Conservation (phyloP, 1,140 invertebrate genomes). For the Megathymus violae region DNA sequence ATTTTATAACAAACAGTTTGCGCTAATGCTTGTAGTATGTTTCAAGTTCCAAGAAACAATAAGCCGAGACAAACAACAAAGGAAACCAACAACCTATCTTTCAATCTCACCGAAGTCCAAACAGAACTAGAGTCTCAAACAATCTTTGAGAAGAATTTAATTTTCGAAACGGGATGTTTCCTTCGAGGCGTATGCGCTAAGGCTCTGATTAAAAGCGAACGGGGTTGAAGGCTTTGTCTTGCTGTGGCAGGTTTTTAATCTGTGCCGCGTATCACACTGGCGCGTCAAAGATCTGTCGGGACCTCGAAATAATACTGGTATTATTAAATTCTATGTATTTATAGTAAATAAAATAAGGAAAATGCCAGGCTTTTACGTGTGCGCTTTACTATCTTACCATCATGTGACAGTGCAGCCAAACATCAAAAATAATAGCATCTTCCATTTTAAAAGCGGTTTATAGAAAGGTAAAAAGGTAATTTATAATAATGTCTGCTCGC, state of each 20-base stretch:
- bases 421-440: too few species aligned
- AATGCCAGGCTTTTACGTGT: too few species aligned
- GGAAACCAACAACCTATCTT: constrained; percentile 12
- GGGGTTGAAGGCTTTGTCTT: constrained; percentile 32
- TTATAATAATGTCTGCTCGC: too few species aligned
- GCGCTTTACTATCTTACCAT: too few species aligned
- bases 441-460: too few species aligned
- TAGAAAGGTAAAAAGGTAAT: too few species aligned
- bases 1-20: too few species aligned
- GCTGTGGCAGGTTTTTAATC: constrained; percentile 30
- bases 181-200: constrained; percentile 22
- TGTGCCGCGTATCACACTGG: constrained; percentile 12
- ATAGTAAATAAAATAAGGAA: too few species aligned
- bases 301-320: not conserved
- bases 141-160: constrained; percentile 33
- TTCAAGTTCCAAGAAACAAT: not conserved
- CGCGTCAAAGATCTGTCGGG: constrained; percentile 10
- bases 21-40: too few species aligned
- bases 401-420: too few species aligned
- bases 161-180: constrained; percentile 22
- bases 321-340: not conserved
- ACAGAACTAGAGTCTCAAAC: constrained; percentile 14
- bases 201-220: constrained; percentile 36
- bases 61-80: not conserved
- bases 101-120: constrained; percentile 7